Evolutionary conservation across 2,797 vertebrate species (phyloP), one percentile per base, ranked within the genome.

Genomic region (Syndactyla subalaris): DNA sequence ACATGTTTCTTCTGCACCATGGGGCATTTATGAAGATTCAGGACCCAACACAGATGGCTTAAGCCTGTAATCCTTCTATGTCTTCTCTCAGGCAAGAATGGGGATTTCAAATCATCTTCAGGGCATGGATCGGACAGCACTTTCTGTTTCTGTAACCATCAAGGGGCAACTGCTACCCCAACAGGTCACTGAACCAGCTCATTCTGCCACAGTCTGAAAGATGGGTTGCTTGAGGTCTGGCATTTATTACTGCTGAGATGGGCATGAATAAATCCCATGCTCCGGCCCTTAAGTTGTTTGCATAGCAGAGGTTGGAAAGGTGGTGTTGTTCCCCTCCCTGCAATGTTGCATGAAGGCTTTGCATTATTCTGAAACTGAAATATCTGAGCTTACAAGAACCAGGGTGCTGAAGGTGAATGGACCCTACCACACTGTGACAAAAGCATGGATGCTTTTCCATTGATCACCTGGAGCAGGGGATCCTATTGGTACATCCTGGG

Each of bases 131-230:
- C 67, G 90, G 76, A 18, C 72, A 72, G 59, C 57, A 45, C 63
- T 93, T 94, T 85, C 65, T 91, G 72, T 57, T 89, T 45, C 66
- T 84, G 65, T 88, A 91, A 70, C 38, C 62, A 52, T 94, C 79
- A 92, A 79, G 62, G 73, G 66, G 52, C 84, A 90, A 23, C 80
- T 86, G 83, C 82, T 88, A 39, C 62, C 41, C 83, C 45, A 81
- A 38, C 26, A 94, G 83, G 91, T 92, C 92, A 88, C 8, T 78
- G 61, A 96, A 85, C 38, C 76, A 90, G 55, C 55, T 91, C 39
- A 6, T 68, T 86, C 63, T 96, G 79, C 62, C 39, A 49, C n/a
- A 49, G 49, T 59, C 45, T 80, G 70, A 88, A 80, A 79, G 76
- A 93, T 62, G 41, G 65, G 61, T 89, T 85, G 87, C 79, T 95